Evolutionary conservation across 2,888 invertebrate species (phyloP), one percentile per base, ranked within the genome.

Genomic region (Heliconius aoede): DNA sequence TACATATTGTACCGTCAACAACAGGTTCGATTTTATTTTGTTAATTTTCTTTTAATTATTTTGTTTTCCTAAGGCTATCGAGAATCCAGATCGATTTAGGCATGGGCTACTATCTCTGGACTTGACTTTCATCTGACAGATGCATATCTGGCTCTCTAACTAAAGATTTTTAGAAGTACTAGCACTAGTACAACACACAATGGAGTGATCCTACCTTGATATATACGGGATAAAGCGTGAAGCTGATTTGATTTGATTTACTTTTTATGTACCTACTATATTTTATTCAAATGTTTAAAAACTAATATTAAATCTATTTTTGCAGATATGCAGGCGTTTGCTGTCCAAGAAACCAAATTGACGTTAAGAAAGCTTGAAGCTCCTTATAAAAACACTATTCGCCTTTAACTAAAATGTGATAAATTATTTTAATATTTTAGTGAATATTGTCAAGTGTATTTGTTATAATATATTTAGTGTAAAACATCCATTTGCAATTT

Each of bases 291-390:
- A 60, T 26, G 4, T 13, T 2, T 60, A 15, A 24, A 26, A n/a
- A 46, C 3, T 69, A 55, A 26, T 36, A 61, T 40, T 72, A 15
- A 30, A 51, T 30, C n/a, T n/a, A 60, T 78, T 74, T 68, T 89
- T 89, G 64, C 89, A 94, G 94, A 72, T 94, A 88, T 72, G 94
- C 94, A 15, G 94, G 94, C 51, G 90, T 94, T 21, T 94, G 94
- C 86, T 94, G 94, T 84, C 87, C 88, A 65, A 83, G 67, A 21
- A 73, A 36, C 28, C 74, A 79, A 76, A 78, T 82, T 11, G 79
- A 81, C 26, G 46, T 36, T 30, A 64, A 13, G 46, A 71, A 76
- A 75, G 68, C 68, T 61, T 67, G 58, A 72, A 62, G 32, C 9
- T 21, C n/a, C 21, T 72, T 26, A 58, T 24, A 3, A 65, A 51